Percentiles rank a stretch among this genome's conserved stretches.
phyloP scores from a whole-genome alignment of 1,140 invertebrate species.

The Chironomus tepperi region DNA sequence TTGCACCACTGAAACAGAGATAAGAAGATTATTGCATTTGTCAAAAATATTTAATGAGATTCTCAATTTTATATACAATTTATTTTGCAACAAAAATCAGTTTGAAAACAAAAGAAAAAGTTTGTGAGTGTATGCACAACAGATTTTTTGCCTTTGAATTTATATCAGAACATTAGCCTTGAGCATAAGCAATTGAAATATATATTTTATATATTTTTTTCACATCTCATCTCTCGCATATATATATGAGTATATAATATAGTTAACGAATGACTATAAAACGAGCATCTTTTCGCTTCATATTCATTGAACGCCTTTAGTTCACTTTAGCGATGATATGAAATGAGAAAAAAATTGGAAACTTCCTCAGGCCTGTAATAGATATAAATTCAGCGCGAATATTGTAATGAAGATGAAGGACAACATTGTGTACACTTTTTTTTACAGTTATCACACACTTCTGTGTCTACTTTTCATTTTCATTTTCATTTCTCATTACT shows the following conservation, averaged over 20 bases:
- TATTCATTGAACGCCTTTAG: background rate
- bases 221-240: background rate
- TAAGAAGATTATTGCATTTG: conserved; percentile 22
- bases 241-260: background rate
- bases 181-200: conserved; percentile 19
- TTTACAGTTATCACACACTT: too few relatives aligned
- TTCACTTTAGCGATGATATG: background rate
- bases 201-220: conserved; percentile 27
- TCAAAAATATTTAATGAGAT: background rate
- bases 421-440: background rate
- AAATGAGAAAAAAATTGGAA: background rate
- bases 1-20: conserved; percentile 46
- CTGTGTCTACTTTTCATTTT: too few relatives aligned
- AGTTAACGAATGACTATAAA: background rate
- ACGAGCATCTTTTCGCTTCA: background rate
- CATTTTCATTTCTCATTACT: too few relatives aligned
- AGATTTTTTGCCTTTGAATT: background rate
- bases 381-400: background rate
- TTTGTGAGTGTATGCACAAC: background rate
- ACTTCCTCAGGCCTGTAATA: conserved; percentile 5
- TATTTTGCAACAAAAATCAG: background rate
- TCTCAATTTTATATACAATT: too few relatives aligned
- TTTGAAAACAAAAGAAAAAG: background rate
- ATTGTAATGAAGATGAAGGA: background rate
- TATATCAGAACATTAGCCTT: background rate